Percentiles rank a stretch among this genome's conserved stretches.
Conservation (phyloP, 1,140 invertebrate species). For the Macrotrachela quadricornifera region DNA sequence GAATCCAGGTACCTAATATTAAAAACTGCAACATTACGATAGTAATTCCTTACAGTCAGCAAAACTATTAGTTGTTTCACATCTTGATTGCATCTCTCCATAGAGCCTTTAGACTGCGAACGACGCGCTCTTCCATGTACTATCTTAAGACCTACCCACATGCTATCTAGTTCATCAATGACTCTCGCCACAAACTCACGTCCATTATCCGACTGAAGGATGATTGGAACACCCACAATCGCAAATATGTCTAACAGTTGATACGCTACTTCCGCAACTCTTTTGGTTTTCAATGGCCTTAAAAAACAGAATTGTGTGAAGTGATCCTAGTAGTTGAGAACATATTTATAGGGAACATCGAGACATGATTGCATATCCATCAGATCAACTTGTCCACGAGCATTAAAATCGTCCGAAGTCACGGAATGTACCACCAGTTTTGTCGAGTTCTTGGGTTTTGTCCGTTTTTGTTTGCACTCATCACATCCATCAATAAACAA, state of each 20-base stretch:
- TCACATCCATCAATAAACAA: constrained; percentile 11
- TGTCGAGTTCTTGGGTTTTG: not conserved
- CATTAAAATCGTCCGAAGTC: constrained; percentile 6
- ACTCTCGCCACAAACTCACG: constrained; percentile 14
- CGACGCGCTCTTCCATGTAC: constrained; percentile 14
- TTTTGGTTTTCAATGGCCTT: constrained; percentile 17
- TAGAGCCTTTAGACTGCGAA: constrained; percentile 13
- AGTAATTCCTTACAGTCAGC: no score
- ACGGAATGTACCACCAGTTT: constrained; percentile 9
- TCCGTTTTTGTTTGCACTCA: constrained; percentile 3
- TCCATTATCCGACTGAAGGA: constrained; percentile 27
- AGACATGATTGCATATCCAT: constrained; percentile 11
- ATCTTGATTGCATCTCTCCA: constrained; percentile 13
- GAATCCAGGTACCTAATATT: no score
- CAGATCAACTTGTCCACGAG: not conserved
- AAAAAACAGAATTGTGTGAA: constrained; percentile 31
- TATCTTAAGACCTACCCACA: constrained; percentile 11
- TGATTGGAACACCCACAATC: constrained; percentile 16
- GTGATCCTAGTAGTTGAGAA: constrained; percentile 32
- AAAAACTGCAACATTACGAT: no score
- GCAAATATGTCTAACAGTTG: constrained; percentile 27
- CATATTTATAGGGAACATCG: constrained; percentile 19
- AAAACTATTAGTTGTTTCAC: no score
- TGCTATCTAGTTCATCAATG: not conserved
- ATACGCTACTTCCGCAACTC: constrained; percentile 15